Conservation (phyloP, 2,888 invertebrate species). For the Willowsia nigromaculata region DNA sequence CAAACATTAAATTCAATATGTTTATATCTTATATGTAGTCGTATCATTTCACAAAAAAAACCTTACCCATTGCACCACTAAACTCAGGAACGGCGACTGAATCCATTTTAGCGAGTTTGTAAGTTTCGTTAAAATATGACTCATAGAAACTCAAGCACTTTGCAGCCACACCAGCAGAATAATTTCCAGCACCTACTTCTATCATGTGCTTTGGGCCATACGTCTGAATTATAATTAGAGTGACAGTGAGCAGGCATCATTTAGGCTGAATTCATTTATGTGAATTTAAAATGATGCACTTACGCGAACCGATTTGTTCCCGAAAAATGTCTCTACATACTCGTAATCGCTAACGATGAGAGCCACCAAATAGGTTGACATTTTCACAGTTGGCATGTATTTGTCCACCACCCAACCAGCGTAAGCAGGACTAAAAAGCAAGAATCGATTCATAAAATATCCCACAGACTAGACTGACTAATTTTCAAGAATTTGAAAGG, state of each 20-base stretch:
- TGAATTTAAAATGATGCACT: background rate
- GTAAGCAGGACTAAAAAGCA: constrained; percentile 30
- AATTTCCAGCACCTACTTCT: constrained; percentile 57
- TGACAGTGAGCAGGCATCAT: too few relatives aligned
- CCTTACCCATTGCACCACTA: constrained; percentile 59
- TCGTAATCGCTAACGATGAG: constrained; percentile 66
- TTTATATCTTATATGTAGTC: too few relatives aligned
- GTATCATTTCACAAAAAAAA: background rate
- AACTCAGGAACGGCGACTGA: constrained; percentile 65
- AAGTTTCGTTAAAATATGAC: constrained; percentile 54
- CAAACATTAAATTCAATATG: background rate
- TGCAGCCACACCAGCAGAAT: constrained; percentile 63
- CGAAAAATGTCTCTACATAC: constrained; percentile 32
- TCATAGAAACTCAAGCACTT: constrained; percentile 62
- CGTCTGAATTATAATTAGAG: too few relatives aligned
- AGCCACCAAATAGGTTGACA: constrained; percentile 72
- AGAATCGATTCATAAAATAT: background rate
- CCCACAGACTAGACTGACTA: too few relatives aligned
- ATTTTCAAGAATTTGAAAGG: too few relatives aligned
- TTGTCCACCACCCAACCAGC: constrained; percentile 63
- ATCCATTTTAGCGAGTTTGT: constrained; percentile 73
- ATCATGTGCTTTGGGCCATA: constrained; percentile 62
- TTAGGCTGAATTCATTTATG: too few relatives aligned
- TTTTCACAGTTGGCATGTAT: constrained; percentile 58
- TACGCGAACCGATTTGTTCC: constrained; percentile 52